Percentiles rank a stretch among this genome's conserved stretches.
phyloP scores from a whole-genome alignment of 2,888 invertebrate genomes.

The Troides aeacus region DNA sequence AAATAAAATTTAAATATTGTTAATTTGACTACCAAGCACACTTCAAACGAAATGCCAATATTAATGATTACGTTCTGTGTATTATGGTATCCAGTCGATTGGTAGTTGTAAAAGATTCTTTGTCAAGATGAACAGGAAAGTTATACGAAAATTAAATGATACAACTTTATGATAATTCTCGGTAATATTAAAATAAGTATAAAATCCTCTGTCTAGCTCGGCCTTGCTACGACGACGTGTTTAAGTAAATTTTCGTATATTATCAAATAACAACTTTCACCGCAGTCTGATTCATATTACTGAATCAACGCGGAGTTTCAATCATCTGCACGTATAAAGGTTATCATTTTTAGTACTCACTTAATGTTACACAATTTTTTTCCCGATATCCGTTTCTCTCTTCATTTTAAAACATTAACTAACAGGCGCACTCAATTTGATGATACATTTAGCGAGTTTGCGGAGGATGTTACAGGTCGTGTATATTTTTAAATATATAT shows the following conservation, averaged over 20 bases:
- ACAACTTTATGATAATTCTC: not conserved
- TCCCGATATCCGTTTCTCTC: not conserved
- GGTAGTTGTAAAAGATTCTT: no score
- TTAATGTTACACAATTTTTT: not conserved
- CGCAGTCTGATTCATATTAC: slow-evolving; percentile 8
- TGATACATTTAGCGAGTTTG: no score
- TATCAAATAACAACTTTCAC: slow-evolving; percentile 25
- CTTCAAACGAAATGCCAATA: no score
- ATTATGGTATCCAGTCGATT: no score
- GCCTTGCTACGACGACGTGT: not conserved
- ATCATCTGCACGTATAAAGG: not conserved
- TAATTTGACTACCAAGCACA: no score
- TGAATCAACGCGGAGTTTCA: slow-evolving; percentile 9
- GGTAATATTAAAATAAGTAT: not conserved
- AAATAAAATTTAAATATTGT: no score
- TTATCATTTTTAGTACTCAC: not conserved
- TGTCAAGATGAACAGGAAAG: not conserved
- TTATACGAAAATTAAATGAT: not conserved
- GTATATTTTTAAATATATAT: no score
- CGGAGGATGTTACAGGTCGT: no score
- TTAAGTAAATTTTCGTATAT: not conserved
- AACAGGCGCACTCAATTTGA: no score
- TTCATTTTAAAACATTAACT: no score
- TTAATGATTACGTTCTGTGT: no score
- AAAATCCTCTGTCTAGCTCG: not conserved